Conservation (phyloP, 2,113 vertebrate genomes). For the Phoenicopterus ruber region DNA sequence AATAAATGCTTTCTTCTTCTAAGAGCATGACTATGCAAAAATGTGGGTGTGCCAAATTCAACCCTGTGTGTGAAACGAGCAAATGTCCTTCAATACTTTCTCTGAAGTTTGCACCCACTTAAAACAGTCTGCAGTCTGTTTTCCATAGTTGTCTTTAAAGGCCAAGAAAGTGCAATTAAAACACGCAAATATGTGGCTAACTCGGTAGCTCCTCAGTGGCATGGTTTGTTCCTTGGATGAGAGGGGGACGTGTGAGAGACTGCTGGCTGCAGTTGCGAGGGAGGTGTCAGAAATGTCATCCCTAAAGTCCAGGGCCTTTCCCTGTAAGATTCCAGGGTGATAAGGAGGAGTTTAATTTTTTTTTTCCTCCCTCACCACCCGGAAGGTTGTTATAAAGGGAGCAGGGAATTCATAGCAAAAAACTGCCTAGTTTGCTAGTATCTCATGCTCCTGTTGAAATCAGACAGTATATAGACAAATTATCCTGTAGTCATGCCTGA, state of each 20-base stretch:
- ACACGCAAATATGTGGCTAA: background rate
- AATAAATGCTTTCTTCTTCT: background rate
- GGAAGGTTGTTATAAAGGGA: background rate
- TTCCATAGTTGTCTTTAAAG: background rate
- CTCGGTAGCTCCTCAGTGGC: background rate
- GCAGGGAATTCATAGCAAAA: background rate
- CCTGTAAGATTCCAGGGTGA: background rate
- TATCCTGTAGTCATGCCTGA: background rate
- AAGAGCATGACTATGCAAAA: background rate
- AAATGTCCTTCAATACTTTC: background rate
- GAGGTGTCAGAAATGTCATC: background rate
- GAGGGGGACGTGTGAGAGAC: background rate
- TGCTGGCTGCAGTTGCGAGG: background rate
- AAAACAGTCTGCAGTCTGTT: background rate
- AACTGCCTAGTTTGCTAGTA: background rate
- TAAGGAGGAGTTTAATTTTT: background rate
- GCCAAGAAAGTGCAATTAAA: background rate
- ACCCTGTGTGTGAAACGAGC: background rate
- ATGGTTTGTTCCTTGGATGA: background rate
- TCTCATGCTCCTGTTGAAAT: background rate
- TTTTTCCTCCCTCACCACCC: too few relatives aligned
- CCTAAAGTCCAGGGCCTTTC: background rate
- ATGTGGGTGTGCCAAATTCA: background rate
- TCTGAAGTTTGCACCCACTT: background rate
- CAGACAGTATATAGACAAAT: background rate